Percentiles rank a stretch among this genome's conserved stretches.
These are phyloP conservation scores for Gortyna flavago DNA, from an alignment of 2,888 invertebrate genomes.

Conservation along the genomic window DNA sequence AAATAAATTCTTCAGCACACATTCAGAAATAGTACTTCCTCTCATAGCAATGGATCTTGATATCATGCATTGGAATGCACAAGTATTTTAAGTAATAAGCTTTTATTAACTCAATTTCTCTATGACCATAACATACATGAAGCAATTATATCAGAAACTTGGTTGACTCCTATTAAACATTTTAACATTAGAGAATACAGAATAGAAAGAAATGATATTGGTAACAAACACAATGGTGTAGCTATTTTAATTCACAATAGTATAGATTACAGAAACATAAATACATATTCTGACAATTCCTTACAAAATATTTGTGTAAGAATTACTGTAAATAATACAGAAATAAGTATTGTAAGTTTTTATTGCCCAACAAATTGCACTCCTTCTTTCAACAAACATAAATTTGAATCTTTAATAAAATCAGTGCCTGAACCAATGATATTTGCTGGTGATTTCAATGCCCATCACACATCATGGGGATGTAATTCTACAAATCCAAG, in stretches of 20 bases:
- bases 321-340: slow-evolving; percentile 17
- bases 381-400: slow-evolving; percentile 7
- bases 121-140: slow-evolving; percentile 4
- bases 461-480: too few species aligned
- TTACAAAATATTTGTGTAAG: slow-evolving; percentile 12
- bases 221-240: slow-evolving; percentile 1
- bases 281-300: slow-evolving; percentile 5
- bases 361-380: slow-evolving; percentile 10
- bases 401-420: not conserved
- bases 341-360: slow-evolving; percentile 16
- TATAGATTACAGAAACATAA: slow-evolving; percentile 4
- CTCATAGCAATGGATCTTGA: slow-evolving; percentile 5
- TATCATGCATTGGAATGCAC: not conserved
- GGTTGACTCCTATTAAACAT: slow-evolving; percentile 5
- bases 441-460: too few species aligned
- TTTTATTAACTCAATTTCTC: slow-evolving; percentile 1
- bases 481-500: too few species aligned
- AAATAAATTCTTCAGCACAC: slow-evolving; percentile 3
- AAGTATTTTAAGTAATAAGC: not conserved
- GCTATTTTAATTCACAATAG: slow-evolving; percentile 17
- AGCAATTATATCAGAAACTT: slow-evolving; percentile 9
- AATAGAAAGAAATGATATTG: slow-evolving; percentile 5
- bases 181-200: slow-evolving; percentile 8
- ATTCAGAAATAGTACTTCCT: not conserved
- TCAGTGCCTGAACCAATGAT: too few species aligned